phyloP scores from a whole-genome alignment of 2,888 invertebrate species.

The Amblyjoppa proteus region DNA sequence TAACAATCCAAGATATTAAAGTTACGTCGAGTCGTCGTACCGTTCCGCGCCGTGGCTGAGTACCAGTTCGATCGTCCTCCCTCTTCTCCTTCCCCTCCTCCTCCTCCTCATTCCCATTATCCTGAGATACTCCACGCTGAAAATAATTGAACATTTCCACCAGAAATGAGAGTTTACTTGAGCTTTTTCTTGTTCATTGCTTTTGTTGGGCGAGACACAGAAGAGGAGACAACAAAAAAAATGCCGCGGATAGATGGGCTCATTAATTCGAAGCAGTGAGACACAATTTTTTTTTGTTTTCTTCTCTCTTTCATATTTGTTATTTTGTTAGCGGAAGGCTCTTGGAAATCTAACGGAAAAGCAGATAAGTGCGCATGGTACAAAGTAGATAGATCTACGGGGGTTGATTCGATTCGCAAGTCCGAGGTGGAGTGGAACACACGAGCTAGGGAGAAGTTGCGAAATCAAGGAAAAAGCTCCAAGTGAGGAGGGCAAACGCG shows the following conservation, averaged over 20 bases:
- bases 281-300: neutral
- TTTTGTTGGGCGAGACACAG: neutral
- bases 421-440: neutral
- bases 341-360: neutral
- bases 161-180: conserved; percentile 9
- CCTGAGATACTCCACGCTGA: conserved; percentile 12
- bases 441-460: conserved; percentile 43
- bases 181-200: neutral
- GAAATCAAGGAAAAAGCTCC: conserved; percentile 71
- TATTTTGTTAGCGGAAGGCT: neutral
- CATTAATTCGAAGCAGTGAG: neutral
- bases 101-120: conserved; percentile 23
- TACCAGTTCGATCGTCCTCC: conserved; percentile 28
- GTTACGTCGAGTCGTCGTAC: conserved; percentile 57
- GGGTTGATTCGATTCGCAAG: conserved; percentile 42
- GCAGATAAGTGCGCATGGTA: neutral
- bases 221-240: neutral
- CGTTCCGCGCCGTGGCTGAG: conserved; percentile 24
- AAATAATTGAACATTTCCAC: conserved; percentile 58
- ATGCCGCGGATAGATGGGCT: neutral
- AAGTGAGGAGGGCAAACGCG: conserved; percentile 16
- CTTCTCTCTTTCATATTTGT: neutral
- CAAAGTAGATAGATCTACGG: conserved; percentile 12
- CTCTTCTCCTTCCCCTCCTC: neutral
- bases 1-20: conserved; percentile 66